Evolutionary conservation across 2,797 vertebrate species (phyloP).

Genomic region (Sebastes diploproa): DNA sequence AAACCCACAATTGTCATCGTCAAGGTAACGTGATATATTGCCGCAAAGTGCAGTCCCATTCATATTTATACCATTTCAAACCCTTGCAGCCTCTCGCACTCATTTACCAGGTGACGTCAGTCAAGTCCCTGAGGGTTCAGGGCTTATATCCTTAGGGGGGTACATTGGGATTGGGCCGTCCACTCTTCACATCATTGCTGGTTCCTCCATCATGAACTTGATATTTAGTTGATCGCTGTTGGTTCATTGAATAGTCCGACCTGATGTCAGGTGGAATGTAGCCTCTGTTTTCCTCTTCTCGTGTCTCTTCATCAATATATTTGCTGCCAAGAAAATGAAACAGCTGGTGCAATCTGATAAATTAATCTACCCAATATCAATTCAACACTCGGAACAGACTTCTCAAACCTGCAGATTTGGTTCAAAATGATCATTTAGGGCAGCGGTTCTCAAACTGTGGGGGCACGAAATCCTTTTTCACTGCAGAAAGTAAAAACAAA

Average conservation of each 20-base stretch:
- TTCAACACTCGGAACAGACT: neutral
- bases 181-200: conserved; percentile 30
- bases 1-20: too few species aligned
- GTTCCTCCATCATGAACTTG: conserved; percentile 36
- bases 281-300: conserved; percentile 29
- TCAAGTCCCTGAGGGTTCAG: too few species aligned
- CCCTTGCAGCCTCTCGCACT: too few species aligned
- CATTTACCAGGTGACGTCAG: too few species aligned
- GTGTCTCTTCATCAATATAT: neutral
- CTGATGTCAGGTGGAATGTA: conserved; percentile 49
- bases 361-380: neutral
- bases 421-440: neutral
- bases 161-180: neutral
- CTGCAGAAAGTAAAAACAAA: too few species aligned
- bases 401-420: conserved; percentile 4
- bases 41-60: too few species aligned
- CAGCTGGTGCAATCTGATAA: conserved; percentile 15
- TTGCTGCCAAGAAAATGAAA: neutral
- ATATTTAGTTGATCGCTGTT: conserved; percentile 40
- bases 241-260: conserved; percentile 12
- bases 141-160: too few species aligned
- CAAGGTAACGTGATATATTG: too few species aligned
- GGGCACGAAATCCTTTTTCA: too few species aligned
- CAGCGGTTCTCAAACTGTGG: too few species aligned
- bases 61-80: too few species aligned